phyloP scores from a whole-genome alignment of 2,888 invertebrate genomes.

The Arrhopalites spinosus region DNA sequence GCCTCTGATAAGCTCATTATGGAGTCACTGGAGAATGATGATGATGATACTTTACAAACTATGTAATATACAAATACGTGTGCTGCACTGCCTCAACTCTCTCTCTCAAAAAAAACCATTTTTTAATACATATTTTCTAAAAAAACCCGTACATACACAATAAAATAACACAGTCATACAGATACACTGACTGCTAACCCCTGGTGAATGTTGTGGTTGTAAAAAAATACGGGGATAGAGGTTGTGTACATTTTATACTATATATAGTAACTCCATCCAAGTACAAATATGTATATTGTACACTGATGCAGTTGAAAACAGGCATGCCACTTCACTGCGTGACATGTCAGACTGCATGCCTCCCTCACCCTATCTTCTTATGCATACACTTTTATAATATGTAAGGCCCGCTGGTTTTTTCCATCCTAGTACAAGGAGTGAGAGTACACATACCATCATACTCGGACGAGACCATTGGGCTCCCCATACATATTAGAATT shows the following conservation, averaged over 20 bases:
- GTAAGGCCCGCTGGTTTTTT: too few species aligned
- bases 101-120: neutral
- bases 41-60: conserved; percentile 3
- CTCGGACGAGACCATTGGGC: too few species aligned
- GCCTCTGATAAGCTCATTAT: conserved; percentile 53
- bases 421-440: too few species aligned
- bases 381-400: neutral
- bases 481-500: neutral
- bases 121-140: too few species aligned
- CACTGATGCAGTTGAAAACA: neutral
- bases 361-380: conserved; percentile 17
- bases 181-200: too few species aligned
- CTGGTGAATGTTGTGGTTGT: conserved; percentile 8
- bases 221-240: neutral
- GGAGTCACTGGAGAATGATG: conserved; percentile 37
- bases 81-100: neutral
- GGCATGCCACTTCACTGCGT: conserved; percentile 35
- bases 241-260: neutral
- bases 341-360: conserved; percentile 55
- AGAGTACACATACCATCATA: conserved; percentile 10
- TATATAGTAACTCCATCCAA: neutral
- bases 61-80: neutral
- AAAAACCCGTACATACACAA: too few species aligned
- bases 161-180: too few species aligned
- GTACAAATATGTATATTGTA: neutral